phyloP scores from a whole-genome alignment of 2,888 invertebrate genomes.

The Neocrepidodera transversa region DNA sequence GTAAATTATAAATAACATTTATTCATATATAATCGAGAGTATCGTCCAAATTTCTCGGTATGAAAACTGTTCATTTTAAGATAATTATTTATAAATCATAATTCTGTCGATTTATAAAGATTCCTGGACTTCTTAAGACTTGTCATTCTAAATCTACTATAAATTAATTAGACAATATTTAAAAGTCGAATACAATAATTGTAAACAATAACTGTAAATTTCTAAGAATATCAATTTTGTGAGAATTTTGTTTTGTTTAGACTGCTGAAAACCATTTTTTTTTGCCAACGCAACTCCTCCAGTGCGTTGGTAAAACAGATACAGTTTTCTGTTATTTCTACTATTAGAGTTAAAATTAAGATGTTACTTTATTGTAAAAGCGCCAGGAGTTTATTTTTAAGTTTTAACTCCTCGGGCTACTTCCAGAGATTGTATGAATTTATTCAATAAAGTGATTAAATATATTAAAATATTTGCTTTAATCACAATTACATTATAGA shows the following conservation, averaged over 20 bases:
- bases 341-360: constrained; percentile 26
- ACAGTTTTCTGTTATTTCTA: constrained; percentile 6
- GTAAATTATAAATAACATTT: no score
- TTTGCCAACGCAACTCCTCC: background rate
- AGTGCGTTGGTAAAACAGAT: no score
- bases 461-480: no score
- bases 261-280: constrained; percentile 20
- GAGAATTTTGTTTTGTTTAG: constrained; percentile 30
- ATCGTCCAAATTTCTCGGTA: no score
- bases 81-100: no score
- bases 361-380: constrained; percentile 30
- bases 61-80: no score
- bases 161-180: constrained; percentile 48
- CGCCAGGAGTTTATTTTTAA: constrained; percentile 28
- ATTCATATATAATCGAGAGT: no score
- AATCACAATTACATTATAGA: no score
- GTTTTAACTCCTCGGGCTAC: constrained; percentile 28
- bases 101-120: background rate
- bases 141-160: constrained; percentile 26
- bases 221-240: constrained; percentile 18
- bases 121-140: constrained; percentile 8
- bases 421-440: constrained; percentile 36
- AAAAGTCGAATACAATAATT: constrained; percentile 49
- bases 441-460: constrained; percentile 34
- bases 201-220: constrained; percentile 43